Conservation (phyloP, 2,888 invertebrate species). For the Cerastis rubricosa region DNA sequence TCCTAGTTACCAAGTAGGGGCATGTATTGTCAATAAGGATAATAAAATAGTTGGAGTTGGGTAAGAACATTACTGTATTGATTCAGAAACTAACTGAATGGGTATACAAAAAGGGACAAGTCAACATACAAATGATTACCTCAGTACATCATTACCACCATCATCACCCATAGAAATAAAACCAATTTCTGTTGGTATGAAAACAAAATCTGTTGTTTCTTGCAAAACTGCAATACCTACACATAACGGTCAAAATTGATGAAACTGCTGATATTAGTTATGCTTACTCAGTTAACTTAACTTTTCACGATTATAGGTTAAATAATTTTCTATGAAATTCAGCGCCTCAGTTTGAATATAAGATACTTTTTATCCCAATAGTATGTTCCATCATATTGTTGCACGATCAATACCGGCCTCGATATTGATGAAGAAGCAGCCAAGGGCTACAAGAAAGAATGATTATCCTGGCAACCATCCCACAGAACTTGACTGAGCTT, state of each 20-base stretch:
- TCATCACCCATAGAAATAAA: too few species aligned
- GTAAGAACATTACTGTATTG: conserved; percentile 64
- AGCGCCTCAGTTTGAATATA: neutral
- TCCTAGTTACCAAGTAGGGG: conserved; percentile 98
- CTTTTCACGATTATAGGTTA: neutral
- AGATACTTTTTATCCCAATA: neutral
- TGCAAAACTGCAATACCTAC: neutral
- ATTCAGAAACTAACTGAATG: neutral
- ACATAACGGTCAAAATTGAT: neutral
- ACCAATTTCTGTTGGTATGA: too few species aligned
- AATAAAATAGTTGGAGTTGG: conserved; percentile 98
- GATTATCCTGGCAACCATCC: neutral
- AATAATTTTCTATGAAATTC: neutral
- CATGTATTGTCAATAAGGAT: conserved; percentile 97
- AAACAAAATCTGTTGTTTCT: neutral
- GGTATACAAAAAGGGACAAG: neutral
- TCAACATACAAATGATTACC: neutral
- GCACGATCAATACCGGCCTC: neutral
- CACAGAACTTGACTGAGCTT: neutral
- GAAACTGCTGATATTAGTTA: neutral
- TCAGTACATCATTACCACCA: too few species aligned
- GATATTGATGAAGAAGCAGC: neutral
- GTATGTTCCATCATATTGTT: neutral
- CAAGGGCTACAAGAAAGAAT: neutral
- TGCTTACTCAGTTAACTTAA: neutral